A percentile compares a stretch with the other conserved stretches of the same genome.
phyloP scores from a whole-genome alignment of 2,888 invertebrate genomes.

The Pterobdella sp. region DNA sequence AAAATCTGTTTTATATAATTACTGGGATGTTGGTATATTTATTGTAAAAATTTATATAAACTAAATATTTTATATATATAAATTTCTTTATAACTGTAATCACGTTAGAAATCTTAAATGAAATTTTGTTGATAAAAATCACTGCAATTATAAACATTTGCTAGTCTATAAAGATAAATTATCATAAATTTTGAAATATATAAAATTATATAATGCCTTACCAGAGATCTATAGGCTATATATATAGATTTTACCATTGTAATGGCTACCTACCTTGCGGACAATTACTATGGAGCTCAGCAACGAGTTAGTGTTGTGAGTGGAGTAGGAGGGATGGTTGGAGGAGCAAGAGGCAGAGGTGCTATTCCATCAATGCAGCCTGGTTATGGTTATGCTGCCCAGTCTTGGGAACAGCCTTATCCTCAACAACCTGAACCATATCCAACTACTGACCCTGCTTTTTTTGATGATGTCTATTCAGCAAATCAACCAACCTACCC shows the following conservation, averaged over 20 bases:
- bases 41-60: not conserved
- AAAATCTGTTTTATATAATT: not conserved
- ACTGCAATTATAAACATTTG: not conserved
- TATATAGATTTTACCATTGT: conserved; percentile 3
- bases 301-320: conserved; percentile 10
- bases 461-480: not conserved
- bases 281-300: conserved; percentile 14
- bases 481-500: not conserved
- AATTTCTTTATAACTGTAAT: not conserved
- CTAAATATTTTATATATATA: not conserved
- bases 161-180: not conserved
- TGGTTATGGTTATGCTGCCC: not conserved
- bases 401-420: not conserved
- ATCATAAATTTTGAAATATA: not conserved
- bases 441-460: not conserved
- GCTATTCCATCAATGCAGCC: not conserved
- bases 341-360: not conserved
- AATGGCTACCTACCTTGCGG: conserved; percentile 12
- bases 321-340: not conserved
- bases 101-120: not conserved
- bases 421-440: not conserved
- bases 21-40: not conserved
- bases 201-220: conserved; percentile 2
- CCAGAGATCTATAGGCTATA: conserved; percentile 12
- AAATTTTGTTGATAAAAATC: not conserved